Evolutionary conservation across 2,113 vertebrate genomes (phyloP), one percentile per base, ranked within the genome.

Genomic region (Sterna hirundo): DNA sequence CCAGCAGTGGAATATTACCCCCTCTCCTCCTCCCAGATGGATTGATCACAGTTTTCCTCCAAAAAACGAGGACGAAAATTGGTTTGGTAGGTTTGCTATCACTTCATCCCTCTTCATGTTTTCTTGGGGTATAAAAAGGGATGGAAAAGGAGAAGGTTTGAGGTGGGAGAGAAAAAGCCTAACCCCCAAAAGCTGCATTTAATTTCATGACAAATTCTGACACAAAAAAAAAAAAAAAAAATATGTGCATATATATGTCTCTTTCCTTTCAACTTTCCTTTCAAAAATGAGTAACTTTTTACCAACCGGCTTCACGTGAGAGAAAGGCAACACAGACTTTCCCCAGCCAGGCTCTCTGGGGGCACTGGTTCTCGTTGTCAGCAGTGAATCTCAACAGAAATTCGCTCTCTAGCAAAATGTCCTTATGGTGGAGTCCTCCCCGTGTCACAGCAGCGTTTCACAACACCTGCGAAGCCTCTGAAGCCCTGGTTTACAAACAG

Each of bases 1-100:
- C 27, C 95, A 94, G 88, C 54, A 70, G 68, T 83, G 71, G 58
- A 90, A 81, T 92, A 85, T 83, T 90, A 80, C 32, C 64, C 84
- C 15, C 38, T 86, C 42, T 84, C 30, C 83, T 80, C 85, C 83
- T 89, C 91, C 81, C 83, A 93, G 89, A 81, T 74, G 57, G 69
- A 91, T 13, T 16, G 32, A 71, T 66, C 78, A 38, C 13, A 26
- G 70, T 47, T 78, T 83, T 74, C 27, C 26, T 55, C 27, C 0
- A 8, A 55, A 47, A 80, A 46, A 30, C 6, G 2, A 87, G 52
- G 62, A 54, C 1, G 9, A 77, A 85, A 90, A 81, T 74, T 29
- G 42, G 29, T 57, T 54, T 51, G 26, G 40, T 54, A 51, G 12
- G 12, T 57, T 86, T 86, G 34, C 55, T 74, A 7, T 51, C n/a